Conservation (phyloP, 2,113 vertebrate species). For the Scortum barcoo region DNA sequence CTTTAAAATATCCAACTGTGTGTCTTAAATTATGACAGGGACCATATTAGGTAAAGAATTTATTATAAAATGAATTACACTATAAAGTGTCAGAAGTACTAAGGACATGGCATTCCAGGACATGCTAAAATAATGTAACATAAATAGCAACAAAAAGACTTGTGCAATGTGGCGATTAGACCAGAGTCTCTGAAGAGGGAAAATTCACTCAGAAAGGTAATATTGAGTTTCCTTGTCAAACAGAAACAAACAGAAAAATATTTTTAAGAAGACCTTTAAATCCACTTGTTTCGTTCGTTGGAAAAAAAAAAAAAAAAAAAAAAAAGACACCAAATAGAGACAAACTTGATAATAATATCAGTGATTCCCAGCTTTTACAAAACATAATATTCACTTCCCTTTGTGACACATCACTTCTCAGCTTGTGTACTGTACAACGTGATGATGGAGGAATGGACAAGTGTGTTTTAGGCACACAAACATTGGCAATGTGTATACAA, state of each 20-base stretch:
- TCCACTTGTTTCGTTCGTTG: constrained; percentile 12
- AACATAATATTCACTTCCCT: constrained; percentile 62
- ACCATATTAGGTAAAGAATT: constrained; percentile 79
- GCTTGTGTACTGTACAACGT: constrained; percentile 63
- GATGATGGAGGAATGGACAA: constrained; percentile 18
- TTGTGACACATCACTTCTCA: constrained; percentile 52
- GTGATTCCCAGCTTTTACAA: constrained; percentile 58
- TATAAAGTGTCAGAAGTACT: constrained; percentile 82
- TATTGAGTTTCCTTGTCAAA: constrained; percentile 1
- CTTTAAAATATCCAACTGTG: neutral
- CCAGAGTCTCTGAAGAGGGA: constrained; percentile 40
- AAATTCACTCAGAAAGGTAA: neutral
- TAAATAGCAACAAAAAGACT: constrained; percentile 79
- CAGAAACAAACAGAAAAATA: constrained; percentile 12
- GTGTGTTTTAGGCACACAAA: constrained; percentile 60
- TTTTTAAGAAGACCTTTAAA: constrained; percentile 7
- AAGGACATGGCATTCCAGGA: constrained; percentile 84
- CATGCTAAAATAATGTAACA: constrained; percentile 83
- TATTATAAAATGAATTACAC: constrained; percentile 87
- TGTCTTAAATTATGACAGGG: constrained; percentile 18
- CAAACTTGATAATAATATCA: constrained; percentile 43
- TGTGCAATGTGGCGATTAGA: constrained; percentile 81
- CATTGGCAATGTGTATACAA: constrained; percentile 59
- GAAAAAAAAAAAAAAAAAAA: too few species aligned
- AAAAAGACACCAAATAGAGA: constrained; percentile 34